Percentiles rank a stretch among this genome's conserved stretches.
Evolutionary conservation across 2,113 vertebrate genomes (phyloP).

Genomic region (Orthonyx spaldingii): DNA sequence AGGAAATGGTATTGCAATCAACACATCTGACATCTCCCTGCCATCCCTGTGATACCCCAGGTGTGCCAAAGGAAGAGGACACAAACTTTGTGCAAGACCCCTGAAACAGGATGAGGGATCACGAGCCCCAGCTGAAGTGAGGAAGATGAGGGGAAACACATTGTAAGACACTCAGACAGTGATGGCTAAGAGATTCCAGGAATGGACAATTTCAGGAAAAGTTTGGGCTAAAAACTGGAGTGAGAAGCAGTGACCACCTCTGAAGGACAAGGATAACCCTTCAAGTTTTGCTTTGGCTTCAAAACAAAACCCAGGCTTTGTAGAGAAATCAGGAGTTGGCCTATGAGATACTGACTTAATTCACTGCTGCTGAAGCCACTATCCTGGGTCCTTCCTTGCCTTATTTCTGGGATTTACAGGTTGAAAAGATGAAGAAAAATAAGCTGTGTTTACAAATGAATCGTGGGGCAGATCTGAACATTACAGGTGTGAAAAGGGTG

Average conservation of each 20-base stretch:
- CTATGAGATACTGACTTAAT: background rate
- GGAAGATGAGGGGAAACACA: background rate
- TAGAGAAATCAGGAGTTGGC: background rate
- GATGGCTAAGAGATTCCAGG: background rate
- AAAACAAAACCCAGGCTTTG: background rate
- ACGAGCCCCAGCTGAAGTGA: rapidly evolving
- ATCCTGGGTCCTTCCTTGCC: background rate
- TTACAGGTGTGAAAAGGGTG: background rate
- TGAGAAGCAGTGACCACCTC: background rate
- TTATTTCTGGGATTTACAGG: background rate
- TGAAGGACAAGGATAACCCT: background rate
- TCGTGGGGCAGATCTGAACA: background rate
- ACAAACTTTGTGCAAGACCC: background rate
- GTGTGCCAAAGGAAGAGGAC: too few relatives aligned
- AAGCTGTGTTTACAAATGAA: background rate
- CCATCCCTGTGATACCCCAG: background rate
- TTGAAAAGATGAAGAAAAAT: background rate
- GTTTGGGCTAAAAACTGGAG: background rate
- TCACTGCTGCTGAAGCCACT: background rate
- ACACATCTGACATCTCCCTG: background rate
- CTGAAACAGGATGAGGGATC: background rate
- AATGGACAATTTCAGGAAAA: background rate
- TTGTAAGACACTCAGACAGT: background rate
- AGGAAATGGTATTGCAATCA: background rate
- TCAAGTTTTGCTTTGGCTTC: background rate